These are phyloP conservation scores for Synanthedon vespiformis DNA, from an alignment of 2,888 invertebrate species.

Conservation along the genomic window DNA sequence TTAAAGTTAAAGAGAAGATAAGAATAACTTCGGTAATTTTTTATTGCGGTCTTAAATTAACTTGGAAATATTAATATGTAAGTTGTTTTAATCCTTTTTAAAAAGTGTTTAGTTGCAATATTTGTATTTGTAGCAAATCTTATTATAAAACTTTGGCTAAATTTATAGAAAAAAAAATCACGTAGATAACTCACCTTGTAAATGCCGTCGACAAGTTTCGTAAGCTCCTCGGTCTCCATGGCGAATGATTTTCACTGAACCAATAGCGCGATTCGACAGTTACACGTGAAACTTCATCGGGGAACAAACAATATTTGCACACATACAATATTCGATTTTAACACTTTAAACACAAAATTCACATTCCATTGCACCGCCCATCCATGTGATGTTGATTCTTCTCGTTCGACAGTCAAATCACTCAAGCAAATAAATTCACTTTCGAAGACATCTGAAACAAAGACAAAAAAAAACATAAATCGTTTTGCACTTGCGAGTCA, in stretches of 20 bases:
- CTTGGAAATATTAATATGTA: too few relatives aligned
- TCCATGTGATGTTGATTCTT: conserved; percentile 17
- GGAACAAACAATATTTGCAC: conserved; percentile 31
- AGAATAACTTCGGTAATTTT: too few relatives aligned
- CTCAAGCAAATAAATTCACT: conserved; percentile 46
- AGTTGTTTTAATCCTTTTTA: too few relatives aligned
- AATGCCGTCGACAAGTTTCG: conserved; percentile 90
- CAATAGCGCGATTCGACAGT: conserved; percentile 31
- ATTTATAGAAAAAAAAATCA: background rate
- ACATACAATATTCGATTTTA: conserved; percentile 45
- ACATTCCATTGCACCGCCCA: conserved; percentile 53
- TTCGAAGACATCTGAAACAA: conserved; percentile 64
- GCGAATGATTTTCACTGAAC: conserved; percentile 45
- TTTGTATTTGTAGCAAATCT: too few relatives aligned
- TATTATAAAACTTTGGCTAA: background rate
- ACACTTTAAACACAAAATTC: conserved; percentile 55
- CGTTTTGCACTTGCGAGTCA: too few relatives aligned
- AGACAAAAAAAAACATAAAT: conserved; percentile 17
- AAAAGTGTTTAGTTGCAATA: too few relatives aligned
- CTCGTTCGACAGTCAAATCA: conserved; percentile 35
- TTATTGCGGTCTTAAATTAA: too few relatives aligned
- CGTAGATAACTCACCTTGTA: conserved; percentile 77
- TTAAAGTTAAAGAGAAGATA: too few relatives aligned
- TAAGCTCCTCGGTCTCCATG: conserved; percentile 90
- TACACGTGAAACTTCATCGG: conserved; percentile 62